Evolutionary conservation across 2,113 vertebrate species (phyloP).

Genomic region (Phoxinus phoxinus): DNA sequence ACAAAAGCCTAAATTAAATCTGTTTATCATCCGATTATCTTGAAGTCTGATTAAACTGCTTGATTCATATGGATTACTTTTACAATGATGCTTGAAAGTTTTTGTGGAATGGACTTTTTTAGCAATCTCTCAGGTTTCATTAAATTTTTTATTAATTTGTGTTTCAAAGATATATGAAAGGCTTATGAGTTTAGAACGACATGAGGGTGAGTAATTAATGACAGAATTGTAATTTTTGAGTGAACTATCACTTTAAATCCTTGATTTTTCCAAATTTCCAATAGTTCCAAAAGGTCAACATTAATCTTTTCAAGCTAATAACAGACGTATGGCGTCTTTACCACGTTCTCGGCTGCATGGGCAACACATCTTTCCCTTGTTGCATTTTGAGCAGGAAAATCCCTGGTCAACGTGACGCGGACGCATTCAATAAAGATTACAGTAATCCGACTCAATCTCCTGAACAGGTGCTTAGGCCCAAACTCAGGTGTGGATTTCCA

Average conservation of each 20-base stretch:
- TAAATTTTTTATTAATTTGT: too few species aligned
- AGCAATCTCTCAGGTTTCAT: not conserved
- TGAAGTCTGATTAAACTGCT: not conserved
- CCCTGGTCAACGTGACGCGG: conserved; percentile 17
- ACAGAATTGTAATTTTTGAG: not conserved
- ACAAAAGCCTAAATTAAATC: too few species aligned
- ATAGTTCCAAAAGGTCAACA: not conserved
- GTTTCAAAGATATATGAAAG: too few species aligned
- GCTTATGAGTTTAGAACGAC: too few species aligned
- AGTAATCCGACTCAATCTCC: conserved; percentile 54
- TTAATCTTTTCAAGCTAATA: not conserved
- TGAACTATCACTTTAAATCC: not conserved
- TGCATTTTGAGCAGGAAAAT: not conserved
- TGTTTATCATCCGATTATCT: too few species aligned
- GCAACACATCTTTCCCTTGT: not conserved
- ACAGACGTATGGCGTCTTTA: not conserved
- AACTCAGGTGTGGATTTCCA: conserved; percentile 39
- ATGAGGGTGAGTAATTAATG: not conserved
- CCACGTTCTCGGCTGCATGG: not conserved
- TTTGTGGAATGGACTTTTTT: not conserved
- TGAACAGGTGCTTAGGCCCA: conserved; percentile 40
- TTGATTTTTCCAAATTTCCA: not conserved
- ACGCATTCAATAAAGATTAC: conserved; percentile 53
- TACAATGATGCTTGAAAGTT: not conserved
- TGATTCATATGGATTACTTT: not conserved